Conservation (phyloP, 2,888 invertebrate species). For the Harpalus rufipes region DNA sequence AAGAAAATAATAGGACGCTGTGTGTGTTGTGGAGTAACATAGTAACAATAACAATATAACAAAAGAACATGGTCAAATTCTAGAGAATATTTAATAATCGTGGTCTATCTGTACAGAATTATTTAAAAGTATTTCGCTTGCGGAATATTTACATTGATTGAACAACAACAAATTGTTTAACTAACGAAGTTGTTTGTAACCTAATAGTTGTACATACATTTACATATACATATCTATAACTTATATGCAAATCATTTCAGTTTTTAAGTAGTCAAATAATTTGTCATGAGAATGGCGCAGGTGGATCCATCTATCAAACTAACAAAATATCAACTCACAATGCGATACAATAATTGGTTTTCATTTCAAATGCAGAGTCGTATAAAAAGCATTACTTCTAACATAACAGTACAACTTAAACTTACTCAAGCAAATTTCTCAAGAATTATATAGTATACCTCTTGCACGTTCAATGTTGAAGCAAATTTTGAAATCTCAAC, state of each 20-base stretch:
- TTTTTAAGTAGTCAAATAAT: slow-evolving; percentile 59
- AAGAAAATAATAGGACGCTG: too few species aligned
- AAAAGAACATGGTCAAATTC: slow-evolving; percentile 67
- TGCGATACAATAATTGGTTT: not conserved
- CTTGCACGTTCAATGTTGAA: slow-evolving; percentile 53
- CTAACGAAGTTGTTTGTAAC: slow-evolving; percentile 70
- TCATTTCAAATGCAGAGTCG: slow-evolving; percentile 53
- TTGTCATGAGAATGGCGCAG: slow-evolving; percentile 60
- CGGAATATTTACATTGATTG: slow-evolving; percentile 73
- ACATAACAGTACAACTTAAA: slow-evolving; percentile 60
- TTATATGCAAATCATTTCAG: slow-evolving; percentile 56
- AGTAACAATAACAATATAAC: too few species aligned
- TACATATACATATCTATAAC: slow-evolving; percentile 70
- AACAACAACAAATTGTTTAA: slow-evolving; percentile 73
- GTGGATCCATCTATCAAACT: slow-evolving; percentile 51
- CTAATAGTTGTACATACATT: slow-evolving; percentile 75
- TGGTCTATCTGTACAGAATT: slow-evolving; percentile 75
- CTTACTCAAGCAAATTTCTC: slow-evolving; percentile 55
- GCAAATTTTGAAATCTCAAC: slow-evolving; percentile 58
- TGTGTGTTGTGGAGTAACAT: too few species aligned
- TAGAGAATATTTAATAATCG: slow-evolving; percentile 68
- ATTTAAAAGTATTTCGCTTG: slow-evolving; percentile 75
- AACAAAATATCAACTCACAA: slow-evolving; percentile 49
- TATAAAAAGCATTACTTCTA: slow-evolving; percentile 60
- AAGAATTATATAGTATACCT: slow-evolving; percentile 47